phyloP scores from a whole-genome alignment of 2,113 vertebrate genomes.

The Rhinolophus sinicus region DNA sequence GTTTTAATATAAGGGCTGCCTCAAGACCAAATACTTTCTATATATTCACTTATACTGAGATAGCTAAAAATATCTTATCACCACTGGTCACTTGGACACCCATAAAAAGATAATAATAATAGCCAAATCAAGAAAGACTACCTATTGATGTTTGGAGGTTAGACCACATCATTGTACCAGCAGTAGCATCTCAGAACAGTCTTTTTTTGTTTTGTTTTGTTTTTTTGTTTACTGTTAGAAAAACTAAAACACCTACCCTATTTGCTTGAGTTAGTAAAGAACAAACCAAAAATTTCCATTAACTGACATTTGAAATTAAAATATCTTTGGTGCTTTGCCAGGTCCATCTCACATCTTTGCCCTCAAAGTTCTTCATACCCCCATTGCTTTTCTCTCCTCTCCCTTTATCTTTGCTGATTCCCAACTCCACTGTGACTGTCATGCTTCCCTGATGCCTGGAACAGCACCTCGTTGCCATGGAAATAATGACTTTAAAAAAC shows the following conservation, averaged over 20 bases:
- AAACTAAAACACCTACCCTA: not conserved
- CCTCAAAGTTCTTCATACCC: not conserved
- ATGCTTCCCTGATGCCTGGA: slow-evolving; percentile 64
- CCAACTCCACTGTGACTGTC: slow-evolving; percentile 52
- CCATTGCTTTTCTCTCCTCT: not conserved
- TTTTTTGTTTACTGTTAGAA: not conserved
- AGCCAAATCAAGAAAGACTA: not conserved
- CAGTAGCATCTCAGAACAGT: not conserved
- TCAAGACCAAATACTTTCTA: not conserved
- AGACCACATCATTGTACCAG: not conserved
- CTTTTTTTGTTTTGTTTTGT: not conserved
- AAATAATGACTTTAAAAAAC: slow-evolving; percentile 79
- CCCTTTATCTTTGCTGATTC: slow-evolving; percentile 55
- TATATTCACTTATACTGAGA: not conserved
- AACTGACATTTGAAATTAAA: slow-evolving; percentile 7
- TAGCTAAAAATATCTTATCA: not conserved
- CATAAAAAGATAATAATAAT: not conserved
- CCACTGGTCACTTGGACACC: not conserved
- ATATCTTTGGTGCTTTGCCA: not conserved
- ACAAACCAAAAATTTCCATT: not conserved
- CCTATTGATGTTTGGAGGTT: not conserved
- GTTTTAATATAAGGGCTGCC: not conserved
- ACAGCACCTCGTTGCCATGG: slow-evolving; percentile 74
- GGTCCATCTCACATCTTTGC: not conserved
- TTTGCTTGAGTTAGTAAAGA: not conserved